Evolutionary conservation across 2,888 invertebrate genomes (phyloP).

Genomic region (Hydriomena furcata): DNA sequence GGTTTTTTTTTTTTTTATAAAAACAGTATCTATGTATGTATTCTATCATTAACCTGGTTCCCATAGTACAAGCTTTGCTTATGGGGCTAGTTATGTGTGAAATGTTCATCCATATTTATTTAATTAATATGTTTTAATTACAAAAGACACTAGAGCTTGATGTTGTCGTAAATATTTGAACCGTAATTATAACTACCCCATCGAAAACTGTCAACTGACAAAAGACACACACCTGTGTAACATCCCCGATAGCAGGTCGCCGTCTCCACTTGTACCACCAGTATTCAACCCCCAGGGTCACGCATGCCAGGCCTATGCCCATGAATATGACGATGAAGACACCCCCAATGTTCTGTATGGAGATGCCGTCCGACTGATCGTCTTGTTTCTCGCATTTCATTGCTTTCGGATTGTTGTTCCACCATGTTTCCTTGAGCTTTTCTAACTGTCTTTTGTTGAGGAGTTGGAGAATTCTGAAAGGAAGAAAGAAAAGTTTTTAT

Average conservation of each 20-base stretch:
- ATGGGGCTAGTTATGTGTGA: too few relatives aligned
- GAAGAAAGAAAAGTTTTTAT: neutral
- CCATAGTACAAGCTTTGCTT: too few relatives aligned
- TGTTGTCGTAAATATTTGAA: too few relatives aligned
- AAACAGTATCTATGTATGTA: too few relatives aligned
- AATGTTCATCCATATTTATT: too few relatives aligned
- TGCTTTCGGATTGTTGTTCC: slow-evolving; percentile 93
- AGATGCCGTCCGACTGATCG: slow-evolving; percentile 98
- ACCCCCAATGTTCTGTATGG: slow-evolving; percentile 98
- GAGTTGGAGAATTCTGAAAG: slow-evolving; percentile 91
- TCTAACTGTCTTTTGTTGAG: slow-evolving; percentile 97
- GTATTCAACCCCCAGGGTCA: slow-evolving; percentile 96
- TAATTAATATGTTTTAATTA: too few relatives aligned
- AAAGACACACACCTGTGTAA: slow-evolving; percentile 78
- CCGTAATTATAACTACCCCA: too few relatives aligned
- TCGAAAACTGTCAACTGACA: too few relatives aligned
- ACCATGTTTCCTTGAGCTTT: slow-evolving; percentile 97
- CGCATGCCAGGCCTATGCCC: slow-evolving; percentile 95
- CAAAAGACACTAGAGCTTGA: too few relatives aligned
- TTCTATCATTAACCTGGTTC: too few relatives aligned
- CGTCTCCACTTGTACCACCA: slow-evolving; percentile 95
- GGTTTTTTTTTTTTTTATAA: too few relatives aligned
- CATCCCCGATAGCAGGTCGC: slow-evolving; percentile 83
- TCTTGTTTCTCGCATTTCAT: slow-evolving; percentile 93
- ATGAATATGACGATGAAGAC: slow-evolving; percentile 99